Evolutionary conservation across 2,888 invertebrate species (phyloP).

Genomic region (Monopis laevigella): DNA sequence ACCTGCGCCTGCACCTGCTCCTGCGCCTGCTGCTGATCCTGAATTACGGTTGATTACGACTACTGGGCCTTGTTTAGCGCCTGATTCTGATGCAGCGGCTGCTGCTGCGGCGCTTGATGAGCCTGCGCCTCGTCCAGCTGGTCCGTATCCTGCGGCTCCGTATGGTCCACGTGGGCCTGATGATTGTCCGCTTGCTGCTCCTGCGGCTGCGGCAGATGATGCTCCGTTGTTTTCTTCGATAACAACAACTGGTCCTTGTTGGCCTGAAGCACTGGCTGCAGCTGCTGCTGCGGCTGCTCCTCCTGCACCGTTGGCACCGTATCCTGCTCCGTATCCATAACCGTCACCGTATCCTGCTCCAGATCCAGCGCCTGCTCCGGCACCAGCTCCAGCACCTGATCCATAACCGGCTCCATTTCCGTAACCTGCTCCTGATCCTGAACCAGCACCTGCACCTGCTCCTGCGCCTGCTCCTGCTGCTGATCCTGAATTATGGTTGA

Average conservation of each 20-base stretch:
- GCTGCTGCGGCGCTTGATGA: slow-evolving; percentile 8
- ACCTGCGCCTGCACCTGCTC: slow-evolving; percentile 2
- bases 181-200: neutral
- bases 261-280: neutral
- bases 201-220: neutral
- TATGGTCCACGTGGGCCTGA: neutral
- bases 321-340: neutral
- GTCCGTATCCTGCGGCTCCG: neutral
- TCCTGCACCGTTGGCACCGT: slow-evolving; percentile 2
- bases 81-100: neutral
- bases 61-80: neutral
- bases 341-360: neutral
- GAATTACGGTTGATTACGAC: neutral
- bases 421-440: slow-evolving; percentile 7
- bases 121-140: neutral
- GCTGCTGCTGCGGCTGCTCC: neutral
- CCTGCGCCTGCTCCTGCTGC: slow-evolving; percentile 5
- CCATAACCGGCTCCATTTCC: neutral
- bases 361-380: slow-evolving; percentile 22
- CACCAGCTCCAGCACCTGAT: slow-evolving; percentile 20
- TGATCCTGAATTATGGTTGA: neutral
- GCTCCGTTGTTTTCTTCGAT: neutral
- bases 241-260: neutral
- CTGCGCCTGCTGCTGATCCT: slow-evolving; percentile 8
- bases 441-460: slow-evolving; percentile 10